phyloP scores from a whole-genome alignment of 2,797 vertebrate species.

The Meda fulgida region DNA sequence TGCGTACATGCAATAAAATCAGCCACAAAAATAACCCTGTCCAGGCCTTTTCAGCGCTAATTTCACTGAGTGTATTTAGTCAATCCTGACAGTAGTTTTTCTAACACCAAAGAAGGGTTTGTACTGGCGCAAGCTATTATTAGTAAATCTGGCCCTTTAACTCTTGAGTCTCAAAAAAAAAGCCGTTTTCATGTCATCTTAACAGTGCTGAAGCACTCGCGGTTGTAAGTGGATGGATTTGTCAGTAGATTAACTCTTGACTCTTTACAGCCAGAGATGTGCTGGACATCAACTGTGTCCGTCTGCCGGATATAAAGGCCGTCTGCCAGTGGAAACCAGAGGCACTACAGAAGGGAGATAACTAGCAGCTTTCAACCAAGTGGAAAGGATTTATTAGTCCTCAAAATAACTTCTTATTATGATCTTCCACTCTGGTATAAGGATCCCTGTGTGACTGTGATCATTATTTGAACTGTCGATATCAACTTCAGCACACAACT shows the following conservation, averaged over 20 bases:
- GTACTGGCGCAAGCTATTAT: too few relatives aligned
- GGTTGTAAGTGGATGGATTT: conserved; percentile 41
- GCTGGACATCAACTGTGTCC: conserved; percentile 29
- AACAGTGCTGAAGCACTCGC: background rate
- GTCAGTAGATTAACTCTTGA: conserved; percentile 45
- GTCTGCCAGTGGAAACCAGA: conserved; percentile 30
- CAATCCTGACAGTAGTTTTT: too few relatives aligned
- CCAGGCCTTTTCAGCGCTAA: too few relatives aligned
- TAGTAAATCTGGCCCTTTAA: background rate
- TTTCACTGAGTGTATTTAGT: too few relatives aligned
- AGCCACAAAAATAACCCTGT: too few relatives aligned
- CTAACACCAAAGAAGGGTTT: too few relatives aligned
- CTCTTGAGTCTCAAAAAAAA: background rate
- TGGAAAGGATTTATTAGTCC: conserved; percentile 22
- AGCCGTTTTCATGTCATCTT: background rate
- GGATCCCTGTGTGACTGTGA: background rate
- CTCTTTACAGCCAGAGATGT: conserved; percentile 21
- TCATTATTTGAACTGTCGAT: background rate
- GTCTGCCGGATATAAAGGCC: conserved; percentile 24
- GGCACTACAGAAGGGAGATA: conserved; percentile 51
- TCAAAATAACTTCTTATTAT: conserved; percentile 43
- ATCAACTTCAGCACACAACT: background rate
- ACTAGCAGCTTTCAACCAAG: conserved; percentile 43
- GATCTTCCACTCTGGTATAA: background rate
- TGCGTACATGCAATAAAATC: too few relatives aligned